Conservation (phyloP, 1,140 invertebrate species). For the Apis mellifera region Amel_HAv3.1 CM009942.2:9121001-9121500, state of each 20-base stretch:
- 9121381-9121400: background rate
- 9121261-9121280: background rate
- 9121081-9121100: constrained; percentile 5
- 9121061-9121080: background rate
- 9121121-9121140: constrained; percentile 14
- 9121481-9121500: background rate
- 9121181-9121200: constrained; percentile 13
- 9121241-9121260: constrained; percentile 33
- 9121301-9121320: background rate
- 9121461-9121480: background rate
- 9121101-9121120: constrained; percentile 16
- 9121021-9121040: background rate
- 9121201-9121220: constrained; percentile 44
- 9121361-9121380: too few species aligned
- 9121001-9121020: background rate
- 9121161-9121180: constrained; percentile 44
- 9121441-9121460: background rate
- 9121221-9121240: constrained; percentile 13
- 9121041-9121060: background rate
- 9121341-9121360: background rate
- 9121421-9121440: background rate
- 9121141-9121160: constrained; percentile 15
- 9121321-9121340: too few species aligned
- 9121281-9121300: background rate
- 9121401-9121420: too few species aligned